Percentiles rank a stretch among this genome's conserved stretches.
phyloP scores from a whole-genome alignment of 2,888 invertebrate species.

The Maniola hyperantus region DNA sequence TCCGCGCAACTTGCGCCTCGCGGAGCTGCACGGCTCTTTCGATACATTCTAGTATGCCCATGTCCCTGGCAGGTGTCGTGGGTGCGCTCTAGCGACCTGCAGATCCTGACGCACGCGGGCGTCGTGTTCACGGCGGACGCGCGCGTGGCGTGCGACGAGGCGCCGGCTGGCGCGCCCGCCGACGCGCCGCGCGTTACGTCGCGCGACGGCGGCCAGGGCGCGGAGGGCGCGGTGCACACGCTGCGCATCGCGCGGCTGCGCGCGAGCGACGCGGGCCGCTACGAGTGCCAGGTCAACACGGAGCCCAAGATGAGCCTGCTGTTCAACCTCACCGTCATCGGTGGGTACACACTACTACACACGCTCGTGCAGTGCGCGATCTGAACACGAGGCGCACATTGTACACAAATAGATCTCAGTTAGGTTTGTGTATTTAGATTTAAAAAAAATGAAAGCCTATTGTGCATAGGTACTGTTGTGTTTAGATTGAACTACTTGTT shows the following conservation, averaged over 20 bases:
- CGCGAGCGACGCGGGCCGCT: slow-evolving; percentile 84
- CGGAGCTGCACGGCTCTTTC: too few species aligned
- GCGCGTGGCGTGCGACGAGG: slow-evolving; percentile 84
- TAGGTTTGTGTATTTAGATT: too few species aligned
- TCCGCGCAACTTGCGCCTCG: too few species aligned
- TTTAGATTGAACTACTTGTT: too few species aligned
- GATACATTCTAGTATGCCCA: too few species aligned
- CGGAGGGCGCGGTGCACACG: slow-evolving; percentile 76
- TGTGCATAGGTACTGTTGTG: too few species aligned
- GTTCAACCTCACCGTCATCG: slow-evolving; percentile 84
- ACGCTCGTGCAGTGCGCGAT: too few species aligned
- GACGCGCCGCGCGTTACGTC: slow-evolving; percentile 75
- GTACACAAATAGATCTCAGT: too few species aligned
- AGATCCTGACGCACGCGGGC: slow-evolving; percentile 86
- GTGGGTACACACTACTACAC: slow-evolving; percentile 71
- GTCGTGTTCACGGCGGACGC: slow-evolving; percentile 86
- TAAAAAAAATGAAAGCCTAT: too few species aligned
- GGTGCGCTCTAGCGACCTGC: slow-evolving; percentile 87
- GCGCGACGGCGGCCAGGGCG: slow-evolving; percentile 74
- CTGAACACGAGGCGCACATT: too few species aligned
- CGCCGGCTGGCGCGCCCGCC: slow-evolving; percentile 68
- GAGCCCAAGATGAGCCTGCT: slow-evolving; percentile 88
- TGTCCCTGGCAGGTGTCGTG: slow-evolving; percentile 84
- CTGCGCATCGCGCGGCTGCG: slow-evolving; percentile 84
- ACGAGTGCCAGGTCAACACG: slow-evolving; percentile 90